Evolutionary conservation across 2,797 vertebrate species (phyloP).

Genomic region (Galago senegalensis): DNA sequence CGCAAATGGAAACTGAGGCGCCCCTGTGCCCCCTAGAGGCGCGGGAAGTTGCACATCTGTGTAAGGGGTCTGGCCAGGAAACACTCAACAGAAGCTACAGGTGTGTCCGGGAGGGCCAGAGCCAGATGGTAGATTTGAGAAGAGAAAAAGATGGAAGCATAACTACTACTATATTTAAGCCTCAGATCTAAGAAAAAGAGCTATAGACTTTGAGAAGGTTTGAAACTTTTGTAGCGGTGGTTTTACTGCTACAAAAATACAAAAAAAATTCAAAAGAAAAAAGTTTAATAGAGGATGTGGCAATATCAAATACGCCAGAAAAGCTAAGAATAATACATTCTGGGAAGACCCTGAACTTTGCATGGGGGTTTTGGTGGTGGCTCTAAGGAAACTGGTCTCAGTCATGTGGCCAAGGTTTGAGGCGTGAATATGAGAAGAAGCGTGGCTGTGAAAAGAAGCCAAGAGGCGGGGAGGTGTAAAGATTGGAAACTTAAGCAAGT

Average conservation of each 20-base stretch:
- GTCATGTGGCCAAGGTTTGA: not conserved
- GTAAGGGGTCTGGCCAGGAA: not conserved
- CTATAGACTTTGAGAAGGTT: not conserved
- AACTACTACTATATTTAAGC: not conserved
- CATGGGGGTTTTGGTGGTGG: not conserved
- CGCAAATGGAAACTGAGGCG: not conserved
- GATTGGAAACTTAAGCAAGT: not conserved
- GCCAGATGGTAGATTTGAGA: not conserved
- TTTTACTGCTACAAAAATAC: not conserved
- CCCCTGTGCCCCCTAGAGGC: not conserved
- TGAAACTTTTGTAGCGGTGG: not conserved
- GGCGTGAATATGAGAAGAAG: constrained; percentile 1
- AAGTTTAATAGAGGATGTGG: not conserved
- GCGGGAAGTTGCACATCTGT: not conserved
- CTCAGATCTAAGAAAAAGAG: not conserved
- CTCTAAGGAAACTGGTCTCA: not conserved
- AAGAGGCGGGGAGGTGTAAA: not conserved
- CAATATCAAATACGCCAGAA: not conserved
- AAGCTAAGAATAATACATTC: not conserved
- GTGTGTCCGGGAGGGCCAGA: not conserved
- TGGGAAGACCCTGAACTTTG: not conserved
- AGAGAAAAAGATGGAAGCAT: not conserved
- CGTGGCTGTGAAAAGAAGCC: constrained; percentile 31
- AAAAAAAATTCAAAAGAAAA: not conserved
- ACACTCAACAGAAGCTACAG: not conserved